A percentile compares a stretch with the other conserved stretches of the same genome.
phyloP scores from a whole-genome alignment of 1,140 invertebrate genomes.

The Aricia agestis region DNA sequence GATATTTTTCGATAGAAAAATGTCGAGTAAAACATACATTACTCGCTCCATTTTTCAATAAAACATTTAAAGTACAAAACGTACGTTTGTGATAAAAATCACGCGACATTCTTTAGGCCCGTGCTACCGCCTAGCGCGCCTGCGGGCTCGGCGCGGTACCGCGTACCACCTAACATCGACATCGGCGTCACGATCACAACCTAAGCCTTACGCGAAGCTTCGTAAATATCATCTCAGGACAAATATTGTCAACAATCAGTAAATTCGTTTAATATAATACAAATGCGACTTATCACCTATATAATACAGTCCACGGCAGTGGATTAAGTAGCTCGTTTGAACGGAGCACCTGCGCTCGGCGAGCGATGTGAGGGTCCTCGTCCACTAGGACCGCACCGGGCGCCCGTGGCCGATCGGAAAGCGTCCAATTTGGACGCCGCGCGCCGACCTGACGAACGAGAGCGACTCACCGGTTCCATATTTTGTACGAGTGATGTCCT shows the following conservation, averaged over 20 bases:
- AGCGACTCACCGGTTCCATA: background rate
- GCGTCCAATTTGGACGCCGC: too few species aligned
- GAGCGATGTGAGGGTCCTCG: background rate
- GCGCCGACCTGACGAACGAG: too few species aligned
- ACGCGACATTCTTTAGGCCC: too few species aligned
- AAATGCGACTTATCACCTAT: background rate
- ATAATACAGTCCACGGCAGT: background rate
- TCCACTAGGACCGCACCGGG: background rate
- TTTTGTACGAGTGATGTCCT: background rate
- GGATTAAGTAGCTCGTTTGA: background rate
- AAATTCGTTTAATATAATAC: constrained; percentile 1
- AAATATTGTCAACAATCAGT: background rate
- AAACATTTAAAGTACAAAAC: background rate
- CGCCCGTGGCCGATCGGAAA: too few species aligned
- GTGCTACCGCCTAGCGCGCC: too few species aligned
- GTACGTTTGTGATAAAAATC: background rate
- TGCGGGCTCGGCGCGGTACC: background rate
- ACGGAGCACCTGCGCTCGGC: background rate
- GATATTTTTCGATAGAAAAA: too few species aligned
- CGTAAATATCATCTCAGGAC: background rate
- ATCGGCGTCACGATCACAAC: background rate
- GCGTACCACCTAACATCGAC: background rate
- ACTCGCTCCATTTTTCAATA: too few species aligned
- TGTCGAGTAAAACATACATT: too few species aligned
- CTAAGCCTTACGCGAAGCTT: background rate